Conservation (phyloP, 2,888 invertebrate species). For the Drosophila kokeensis region DNA sequence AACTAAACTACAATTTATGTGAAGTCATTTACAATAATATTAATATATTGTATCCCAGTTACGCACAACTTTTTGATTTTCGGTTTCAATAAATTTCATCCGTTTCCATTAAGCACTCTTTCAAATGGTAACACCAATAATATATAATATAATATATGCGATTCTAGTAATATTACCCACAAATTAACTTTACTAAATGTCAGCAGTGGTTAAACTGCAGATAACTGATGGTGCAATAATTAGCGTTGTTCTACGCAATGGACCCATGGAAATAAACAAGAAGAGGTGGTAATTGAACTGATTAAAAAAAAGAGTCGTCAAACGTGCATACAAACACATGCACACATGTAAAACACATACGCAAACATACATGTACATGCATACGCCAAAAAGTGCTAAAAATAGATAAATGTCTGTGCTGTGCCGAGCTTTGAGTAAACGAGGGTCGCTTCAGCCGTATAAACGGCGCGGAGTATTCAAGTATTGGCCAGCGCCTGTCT, state of each 20-base stretch:
- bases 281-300: slow-evolving; percentile 42
- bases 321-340: neutral
- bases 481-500: slow-evolving; percentile 21
- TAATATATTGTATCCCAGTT: neutral
- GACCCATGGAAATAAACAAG: slow-evolving; percentile 41
- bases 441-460: slow-evolving; percentile 53
- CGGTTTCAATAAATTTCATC: too few species aligned
- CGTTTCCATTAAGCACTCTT: neutral
- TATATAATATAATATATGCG: neutral
- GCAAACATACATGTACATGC: neutral
- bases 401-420: slow-evolving; percentile 54
- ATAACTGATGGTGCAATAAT: slow-evolving; percentile 20
- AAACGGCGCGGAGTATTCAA: slow-evolving; percentile 26
- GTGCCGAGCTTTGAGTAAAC: slow-evolving; percentile 37
- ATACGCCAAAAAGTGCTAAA: slow-evolving; percentile 62
- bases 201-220: neutral
- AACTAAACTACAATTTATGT: neutral
- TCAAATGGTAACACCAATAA: neutral
- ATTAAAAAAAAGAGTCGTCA: slow-evolving; percentile 3
- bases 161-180: neutral
- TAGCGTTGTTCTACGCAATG: slow-evolving; percentile 27
- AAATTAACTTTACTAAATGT: neutral
- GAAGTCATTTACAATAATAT: neutral
- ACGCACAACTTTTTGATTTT: too few species aligned
- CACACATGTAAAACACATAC: neutral